phyloP scores from a whole-genome alignment of 2,797 vertebrate species.

The Enteromius paludinosus region DNA sequence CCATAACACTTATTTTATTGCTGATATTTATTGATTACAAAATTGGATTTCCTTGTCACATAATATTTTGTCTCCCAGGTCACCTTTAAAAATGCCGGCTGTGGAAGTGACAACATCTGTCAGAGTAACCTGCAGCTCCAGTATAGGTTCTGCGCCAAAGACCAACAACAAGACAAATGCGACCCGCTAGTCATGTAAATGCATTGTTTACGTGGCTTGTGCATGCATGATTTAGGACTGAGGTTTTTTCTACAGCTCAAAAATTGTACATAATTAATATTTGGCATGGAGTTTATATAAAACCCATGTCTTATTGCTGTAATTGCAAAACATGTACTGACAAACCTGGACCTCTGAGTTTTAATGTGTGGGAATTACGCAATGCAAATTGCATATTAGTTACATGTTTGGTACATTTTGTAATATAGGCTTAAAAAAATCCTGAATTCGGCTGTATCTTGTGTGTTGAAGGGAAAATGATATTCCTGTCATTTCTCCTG shows the following conservation, averaged over 20 bases:
- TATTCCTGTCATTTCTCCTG: slow-evolving; percentile 83
- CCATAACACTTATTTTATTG: not conserved
- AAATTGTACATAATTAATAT: not conserved
- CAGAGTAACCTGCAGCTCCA: slow-evolving; percentile 88
- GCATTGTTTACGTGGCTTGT: not conserved
- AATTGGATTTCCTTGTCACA: not conserved
- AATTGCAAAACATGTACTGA: not conserved
- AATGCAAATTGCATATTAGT: not conserved
- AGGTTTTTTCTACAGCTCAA: not conserved
- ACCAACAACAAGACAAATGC: slow-evolving; percentile 81
- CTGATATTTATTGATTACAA: no score
- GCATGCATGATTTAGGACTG: not conserved
- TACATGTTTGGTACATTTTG: not conserved
- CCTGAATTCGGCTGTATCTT: not conserved
- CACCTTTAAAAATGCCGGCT: slow-evolving; percentile 87
- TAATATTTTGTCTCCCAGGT: slow-evolving; percentile 71
- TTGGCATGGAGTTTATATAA: not conserved
- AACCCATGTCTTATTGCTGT: not conserved
- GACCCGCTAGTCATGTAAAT: slow-evolving; percentile 82
- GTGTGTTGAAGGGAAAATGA: slow-evolving; percentile 75
- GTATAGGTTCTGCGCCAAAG: slow-evolving; percentile 85
- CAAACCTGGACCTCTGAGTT: not conserved
- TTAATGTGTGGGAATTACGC: not conserved
- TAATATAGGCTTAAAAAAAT: not conserved
- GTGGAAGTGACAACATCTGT: slow-evolving; percentile 87